Conservation (phyloP, 1,140 invertebrate genomes). For the Paraescarpia echinospica region DNA sequence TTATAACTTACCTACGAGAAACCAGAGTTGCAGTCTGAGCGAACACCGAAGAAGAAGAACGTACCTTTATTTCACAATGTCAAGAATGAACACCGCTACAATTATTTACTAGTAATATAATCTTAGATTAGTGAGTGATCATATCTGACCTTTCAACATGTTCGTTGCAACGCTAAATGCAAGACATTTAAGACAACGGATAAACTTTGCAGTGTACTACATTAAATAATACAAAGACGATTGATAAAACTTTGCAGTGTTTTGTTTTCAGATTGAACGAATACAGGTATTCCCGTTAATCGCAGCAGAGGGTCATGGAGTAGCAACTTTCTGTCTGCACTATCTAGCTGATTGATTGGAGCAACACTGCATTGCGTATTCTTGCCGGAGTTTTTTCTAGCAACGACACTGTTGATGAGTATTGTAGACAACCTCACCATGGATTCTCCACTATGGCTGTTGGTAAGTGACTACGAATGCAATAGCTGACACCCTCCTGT, state of each 20-base stretch:
- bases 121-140: background rate
- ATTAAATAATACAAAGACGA: background rate
- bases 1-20: too few relatives aligned
- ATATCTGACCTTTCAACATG: too few relatives aligned
- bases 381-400: background rate
- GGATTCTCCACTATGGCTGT: background rate
- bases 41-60: too few relatives aligned
- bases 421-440: background rate
- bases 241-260: background rate
- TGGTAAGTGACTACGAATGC: background rate
- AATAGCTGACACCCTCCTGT: too few relatives aligned
- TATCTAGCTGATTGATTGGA: background rate
- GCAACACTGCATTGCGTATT: background rate
- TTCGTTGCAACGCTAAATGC: too few relatives aligned
- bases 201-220: background rate
- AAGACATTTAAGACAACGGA: too few relatives aligned
- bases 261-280: background rate
- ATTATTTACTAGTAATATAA: background rate
- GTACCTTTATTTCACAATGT: too few relatives aligned
- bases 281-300: background rate
- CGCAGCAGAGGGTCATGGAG: background rate
- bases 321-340: too few relatives aligned
- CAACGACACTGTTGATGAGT: background rate
- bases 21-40: too few relatives aligned
- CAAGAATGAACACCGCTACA: background rate